Percentiles rank a stretch among this genome's conserved stretches.
Conservation (phyloP, 2,797 vertebrate species). For the Mus minutoides region DNA sequence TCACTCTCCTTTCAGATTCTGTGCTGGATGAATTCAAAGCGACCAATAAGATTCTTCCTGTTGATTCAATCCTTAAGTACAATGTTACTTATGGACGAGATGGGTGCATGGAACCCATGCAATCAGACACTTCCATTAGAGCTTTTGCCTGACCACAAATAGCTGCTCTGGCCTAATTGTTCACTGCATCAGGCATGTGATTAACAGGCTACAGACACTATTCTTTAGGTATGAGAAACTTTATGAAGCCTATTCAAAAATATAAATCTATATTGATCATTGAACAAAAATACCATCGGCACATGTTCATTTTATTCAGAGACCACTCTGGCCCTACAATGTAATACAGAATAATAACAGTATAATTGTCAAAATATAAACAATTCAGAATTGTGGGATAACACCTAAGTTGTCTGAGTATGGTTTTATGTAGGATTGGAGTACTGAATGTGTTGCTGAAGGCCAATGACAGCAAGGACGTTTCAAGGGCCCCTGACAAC, state of each 20-base stretch:
- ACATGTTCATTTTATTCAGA: conserved; percentile 15
- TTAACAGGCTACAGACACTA: conserved; percentile 17
- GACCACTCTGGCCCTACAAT: not conserved
- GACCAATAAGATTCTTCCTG: conserved; percentile 15
- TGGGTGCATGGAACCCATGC: not conserved
- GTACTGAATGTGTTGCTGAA: not conserved
- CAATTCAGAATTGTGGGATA: conserved; percentile 5
- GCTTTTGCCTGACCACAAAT: conserved; percentile 49
- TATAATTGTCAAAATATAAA: conserved; percentile 44
- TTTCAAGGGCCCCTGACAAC: conserved; percentile 34
- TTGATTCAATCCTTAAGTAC: conserved; percentile 23
- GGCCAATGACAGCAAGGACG: not conserved
- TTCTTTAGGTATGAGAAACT: conserved; percentile 48
- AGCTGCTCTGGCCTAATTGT: conserved; percentile 45
- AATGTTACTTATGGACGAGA: conserved; percentile 9
- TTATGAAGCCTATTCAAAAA: conserved; percentile 62
- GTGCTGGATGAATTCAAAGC: conserved; percentile 33
- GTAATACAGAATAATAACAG: conserved; percentile 43
- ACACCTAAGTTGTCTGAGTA: not conserved
- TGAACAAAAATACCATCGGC: conserved; percentile 25
- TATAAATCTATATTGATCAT: conserved; percentile 59
- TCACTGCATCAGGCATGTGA: not conserved
- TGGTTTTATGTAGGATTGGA: not conserved
- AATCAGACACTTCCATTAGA: conserved; percentile 42
- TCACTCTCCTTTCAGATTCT: conserved; percentile 30